These are phyloP conservation scores for Charina bottae DNA, from an alignment of 2,113 vertebrate genomes.

Conservation along the genomic window DNA sequence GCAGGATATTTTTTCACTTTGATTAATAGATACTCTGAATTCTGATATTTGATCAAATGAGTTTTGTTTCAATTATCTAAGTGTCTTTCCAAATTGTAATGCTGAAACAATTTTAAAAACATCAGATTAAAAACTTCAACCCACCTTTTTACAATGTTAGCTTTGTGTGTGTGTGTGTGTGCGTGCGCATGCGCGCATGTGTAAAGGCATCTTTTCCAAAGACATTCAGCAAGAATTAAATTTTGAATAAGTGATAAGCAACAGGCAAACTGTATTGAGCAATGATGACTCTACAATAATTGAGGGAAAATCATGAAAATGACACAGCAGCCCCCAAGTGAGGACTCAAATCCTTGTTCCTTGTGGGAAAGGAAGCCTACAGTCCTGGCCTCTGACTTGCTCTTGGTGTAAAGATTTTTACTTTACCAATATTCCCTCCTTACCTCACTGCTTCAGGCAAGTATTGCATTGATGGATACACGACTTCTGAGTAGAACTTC, in stretches of 20 bases:
- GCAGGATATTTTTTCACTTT: background rate
- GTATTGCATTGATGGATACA: slow-evolving; percentile 85
- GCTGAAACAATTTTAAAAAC: background rate
- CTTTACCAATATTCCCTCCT: background rate
- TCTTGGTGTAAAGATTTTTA: background rate
- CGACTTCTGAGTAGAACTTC: slow-evolving; percentile 81
- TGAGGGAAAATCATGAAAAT: background rate
- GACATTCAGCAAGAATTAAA: background rate
- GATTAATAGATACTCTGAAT: background rate
- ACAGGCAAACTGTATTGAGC: background rate
- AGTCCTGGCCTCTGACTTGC: background rate
- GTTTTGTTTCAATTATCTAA: background rate
- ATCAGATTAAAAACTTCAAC: background rate
- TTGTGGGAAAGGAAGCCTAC: background rate
- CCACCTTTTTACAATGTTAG: background rate
- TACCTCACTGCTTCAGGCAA: slow-evolving; percentile 86
- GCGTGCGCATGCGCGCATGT: too few relatives aligned
- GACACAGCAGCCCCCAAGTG: background rate
- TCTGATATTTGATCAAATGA: background rate
- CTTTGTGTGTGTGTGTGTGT: background rate
- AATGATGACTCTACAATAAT: background rate
- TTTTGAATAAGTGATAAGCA: background rate
- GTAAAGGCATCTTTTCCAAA: background rate
- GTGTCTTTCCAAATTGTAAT: background rate
- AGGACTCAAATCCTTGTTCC: background rate